Evolutionary conservation across 2,797 vertebrate genomes (phyloP), one percentile per base, ranked within the genome.

Genomic region (Fringilla coelebs): DNA sequence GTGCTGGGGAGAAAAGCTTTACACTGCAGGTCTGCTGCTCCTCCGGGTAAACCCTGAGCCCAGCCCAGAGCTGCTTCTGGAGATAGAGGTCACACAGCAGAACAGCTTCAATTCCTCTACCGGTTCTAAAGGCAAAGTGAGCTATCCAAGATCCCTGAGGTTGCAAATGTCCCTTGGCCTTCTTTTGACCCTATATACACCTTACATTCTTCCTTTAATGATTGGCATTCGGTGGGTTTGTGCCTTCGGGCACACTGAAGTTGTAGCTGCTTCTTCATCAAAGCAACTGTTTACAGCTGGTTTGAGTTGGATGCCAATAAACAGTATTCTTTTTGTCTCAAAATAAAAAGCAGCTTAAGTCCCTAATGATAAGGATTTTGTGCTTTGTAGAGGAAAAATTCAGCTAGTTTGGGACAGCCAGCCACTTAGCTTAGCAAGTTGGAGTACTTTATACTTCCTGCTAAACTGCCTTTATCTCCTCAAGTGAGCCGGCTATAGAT

Each of bases 241-340:
- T 89, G 97, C 97, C 98, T 93, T 94, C 95, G 83, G 98, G 98
- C 98, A 96, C 95, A 78, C 93, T 97, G 96, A 54, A 97, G 97
- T 97, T 97, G 95, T 93, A 93, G 95, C 95, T 66, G 84, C 90
- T 97, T 97, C 98, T 96, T 98, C 98, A 99, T 99, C 98, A 99
- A 99, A 99, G 98, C 98, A 98, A 98, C 98, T 98, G 98, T 98
- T 99, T 99, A 98, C 99, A 99, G 99, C 98, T 99, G 98, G 98
- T 98, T 98, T 97, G 97, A 98, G 98, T 98, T 98, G 98, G 98
- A 98, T 98, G 98, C 97, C 98, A 98, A 97, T 98, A 97, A 98
- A 98, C 97, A 98, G 97, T 97, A 97, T 97, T 98, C 96, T 97
- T 98, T 98, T 98, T 98, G 98, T 98, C 98, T 99, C 98, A 98